A percentile compares a stretch with the other conserved stretches of the same genome.
phyloP scores from a whole-genome alignment of 2,797 vertebrate genomes.

The Crenichthys baileyi region DNA sequence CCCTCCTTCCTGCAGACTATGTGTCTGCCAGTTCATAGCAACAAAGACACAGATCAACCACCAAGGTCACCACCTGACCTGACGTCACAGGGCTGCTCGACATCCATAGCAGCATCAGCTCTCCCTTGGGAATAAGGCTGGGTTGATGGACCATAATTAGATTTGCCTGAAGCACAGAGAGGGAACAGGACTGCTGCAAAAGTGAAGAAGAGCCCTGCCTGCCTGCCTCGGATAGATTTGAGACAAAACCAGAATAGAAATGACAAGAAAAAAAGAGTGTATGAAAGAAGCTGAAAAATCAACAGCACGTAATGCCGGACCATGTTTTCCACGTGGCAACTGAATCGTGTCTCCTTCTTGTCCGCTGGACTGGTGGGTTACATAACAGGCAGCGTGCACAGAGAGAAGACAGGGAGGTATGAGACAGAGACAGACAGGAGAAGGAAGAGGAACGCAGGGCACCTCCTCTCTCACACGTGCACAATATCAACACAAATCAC shows the following conservation, averaged over 20 bases:
- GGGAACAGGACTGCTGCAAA: slow-evolving; percentile 37
- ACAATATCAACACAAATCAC: slow-evolving; percentile 19
- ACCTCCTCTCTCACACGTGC: slow-evolving; percentile 34
- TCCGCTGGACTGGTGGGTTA: slow-evolving; percentile 68
- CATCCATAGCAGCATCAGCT: slow-evolving; percentile 39
- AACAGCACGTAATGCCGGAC: slow-evolving; percentile 38
- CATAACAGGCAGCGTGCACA: slow-evolving; percentile 69
- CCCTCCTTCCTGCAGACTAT: slow-evolving; percentile 11
- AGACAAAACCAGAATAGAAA: slow-evolving; percentile 4
- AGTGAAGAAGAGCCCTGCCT: slow-evolving; percentile 7
- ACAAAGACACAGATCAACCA: slow-evolving; percentile 63
- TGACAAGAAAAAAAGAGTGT: slow-evolving; percentile 8
- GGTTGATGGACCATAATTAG: slow-evolving; percentile 63
- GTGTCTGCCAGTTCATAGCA: slow-evolving; percentile 11
- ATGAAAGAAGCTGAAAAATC: slow-evolving; percentile 17
- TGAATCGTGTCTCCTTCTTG: slow-evolving; percentile 65
- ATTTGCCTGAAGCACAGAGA: slow-evolving; percentile 43
- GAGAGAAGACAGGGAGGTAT: slow-evolving; percentile 54
- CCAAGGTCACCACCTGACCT: slow-evolving; percentile 76
- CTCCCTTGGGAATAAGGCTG: slow-evolving; percentile 55
- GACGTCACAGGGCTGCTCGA: slow-evolving; percentile 57
- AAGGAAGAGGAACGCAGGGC: slow-evolving; percentile 22
- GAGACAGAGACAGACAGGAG: slow-evolving; percentile 49
- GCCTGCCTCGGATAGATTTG: slow-evolving; percentile 2
- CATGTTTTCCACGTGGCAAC: slow-evolving; percentile 60